Percentiles rank a stretch among this genome's conserved stretches.
Evolutionary conservation across 2,113 vertebrate species (phyloP).

Genomic region (Ploceus nigricollis): DNA sequence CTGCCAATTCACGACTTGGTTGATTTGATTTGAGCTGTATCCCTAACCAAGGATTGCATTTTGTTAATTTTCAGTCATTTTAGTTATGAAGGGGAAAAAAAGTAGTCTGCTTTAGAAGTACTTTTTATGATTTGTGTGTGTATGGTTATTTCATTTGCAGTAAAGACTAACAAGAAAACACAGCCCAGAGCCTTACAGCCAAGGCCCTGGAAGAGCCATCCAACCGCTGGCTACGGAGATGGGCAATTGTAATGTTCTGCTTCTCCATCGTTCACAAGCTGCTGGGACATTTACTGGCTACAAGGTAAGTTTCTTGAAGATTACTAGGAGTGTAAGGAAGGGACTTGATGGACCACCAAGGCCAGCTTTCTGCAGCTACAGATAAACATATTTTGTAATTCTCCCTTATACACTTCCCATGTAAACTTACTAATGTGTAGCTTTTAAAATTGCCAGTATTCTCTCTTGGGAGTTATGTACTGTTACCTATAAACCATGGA

Average conservation of each 20-base stretch:
- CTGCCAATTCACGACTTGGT: background rate
- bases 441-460: background rate
- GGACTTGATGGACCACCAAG: background rate
- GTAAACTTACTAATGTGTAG: background rate
- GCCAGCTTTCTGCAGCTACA: background rate
- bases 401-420: background rate
- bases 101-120: background rate
- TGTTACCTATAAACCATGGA: background rate
- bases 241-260: fast-evolving
- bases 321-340: background rate
- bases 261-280: background rate
- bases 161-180: background rate
- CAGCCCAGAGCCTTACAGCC: background rate
- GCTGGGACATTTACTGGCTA: background rate
- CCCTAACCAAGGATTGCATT: background rate
- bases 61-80: background rate
- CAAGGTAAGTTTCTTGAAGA: background rate
- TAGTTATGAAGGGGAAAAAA: background rate
- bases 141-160: background rate
- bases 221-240: background rate
- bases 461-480: background rate
- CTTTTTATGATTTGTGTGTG: background rate
- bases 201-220: background rate
- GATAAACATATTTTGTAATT: background rate
- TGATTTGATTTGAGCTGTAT: background rate